Conservation (phyloP, 1,140 invertebrate species). For the Archivesica marissinica region DNA sequence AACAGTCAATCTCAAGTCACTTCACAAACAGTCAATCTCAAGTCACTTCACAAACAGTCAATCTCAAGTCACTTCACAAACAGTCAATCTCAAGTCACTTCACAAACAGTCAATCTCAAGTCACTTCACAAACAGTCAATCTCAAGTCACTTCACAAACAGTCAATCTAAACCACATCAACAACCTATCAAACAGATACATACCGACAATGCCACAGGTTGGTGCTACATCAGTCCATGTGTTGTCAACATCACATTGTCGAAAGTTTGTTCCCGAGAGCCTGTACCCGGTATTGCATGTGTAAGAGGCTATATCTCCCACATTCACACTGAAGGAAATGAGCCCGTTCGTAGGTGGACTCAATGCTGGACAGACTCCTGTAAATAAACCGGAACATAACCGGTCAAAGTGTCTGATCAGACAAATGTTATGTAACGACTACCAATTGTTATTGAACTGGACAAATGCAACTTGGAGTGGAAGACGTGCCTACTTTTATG, state of each 20-base stretch:
- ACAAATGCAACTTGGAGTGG: too few species aligned
- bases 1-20: too few species aligned
- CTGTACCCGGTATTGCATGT: not conserved
- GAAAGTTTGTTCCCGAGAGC: not conserved
- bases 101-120: not conserved
- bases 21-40: too few species aligned
- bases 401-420: too few species aligned
- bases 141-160: not conserved
- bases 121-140: not conserved
- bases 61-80: too few species aligned
- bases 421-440: too few species aligned
- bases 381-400: too few species aligned
- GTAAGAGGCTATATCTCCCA: not conserved
- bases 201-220: conserved; percentile 15
- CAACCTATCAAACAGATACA: too few species aligned
- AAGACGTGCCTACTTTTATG: too few species aligned
- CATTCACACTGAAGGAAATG: conserved; percentile 85
- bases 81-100: not conserved
- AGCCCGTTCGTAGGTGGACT: conserved; percentile 90
- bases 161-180: too few species aligned
- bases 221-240: not conserved
- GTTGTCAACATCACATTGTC: not conserved
- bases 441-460: too few species aligned
- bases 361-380: conserved; percentile 94
- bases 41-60: too few species aligned